phyloP scores from a whole-genome alignment of 2,113 vertebrate genomes.

The Leptodactylus fuscus region DNA sequence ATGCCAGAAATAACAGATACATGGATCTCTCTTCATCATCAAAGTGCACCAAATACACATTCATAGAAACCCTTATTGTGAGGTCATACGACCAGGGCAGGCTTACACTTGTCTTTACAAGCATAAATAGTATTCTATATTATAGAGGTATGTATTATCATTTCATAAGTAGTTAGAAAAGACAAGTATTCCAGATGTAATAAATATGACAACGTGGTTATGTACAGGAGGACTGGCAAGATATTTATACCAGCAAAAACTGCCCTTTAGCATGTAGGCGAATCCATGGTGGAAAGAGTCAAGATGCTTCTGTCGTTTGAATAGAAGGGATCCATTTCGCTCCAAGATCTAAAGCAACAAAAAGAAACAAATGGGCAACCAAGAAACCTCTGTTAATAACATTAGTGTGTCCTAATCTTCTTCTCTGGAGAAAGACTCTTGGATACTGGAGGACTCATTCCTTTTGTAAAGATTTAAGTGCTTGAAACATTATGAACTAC shows the following conservation, averaged over 20 bases:
- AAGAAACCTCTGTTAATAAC: slow-evolving; percentile 63
- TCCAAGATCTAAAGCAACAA: slow-evolving; percentile 95
- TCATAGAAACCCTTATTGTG: not conserved
- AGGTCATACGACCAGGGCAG: not conserved
- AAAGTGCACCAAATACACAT: not conserved
- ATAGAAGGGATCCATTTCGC: slow-evolving; percentile 87
- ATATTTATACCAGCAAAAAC: slow-evolving; percentile 5
- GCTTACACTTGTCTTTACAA: not conserved
- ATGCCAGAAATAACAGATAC: not conserved
- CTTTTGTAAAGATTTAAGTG: too few species aligned
- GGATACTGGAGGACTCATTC: not conserved
- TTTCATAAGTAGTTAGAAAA: not conserved
- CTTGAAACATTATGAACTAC: too few species aligned
- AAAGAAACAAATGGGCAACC: slow-evolving; percentile 83
- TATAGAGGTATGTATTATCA: not conserved
- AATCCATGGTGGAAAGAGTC: slow-evolving; percentile 94
- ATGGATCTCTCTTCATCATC: not conserved
- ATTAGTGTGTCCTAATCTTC: slow-evolving; percentile 30
- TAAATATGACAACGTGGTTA: slow-evolving; percentile 9
- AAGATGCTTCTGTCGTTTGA: slow-evolving; percentile 94
- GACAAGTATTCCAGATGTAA: slow-evolving; percentile 19
- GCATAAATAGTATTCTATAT: not conserved
- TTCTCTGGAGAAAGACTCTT: not conserved
- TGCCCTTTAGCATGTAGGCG: slow-evolving; percentile 81
- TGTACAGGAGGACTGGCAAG: slow-evolving; percentile 10